These are phyloP conservation scores for Cynopterus brachyotis DNA, from an alignment of 2,113 vertebrate species.

Conservation along the genomic window DNA sequence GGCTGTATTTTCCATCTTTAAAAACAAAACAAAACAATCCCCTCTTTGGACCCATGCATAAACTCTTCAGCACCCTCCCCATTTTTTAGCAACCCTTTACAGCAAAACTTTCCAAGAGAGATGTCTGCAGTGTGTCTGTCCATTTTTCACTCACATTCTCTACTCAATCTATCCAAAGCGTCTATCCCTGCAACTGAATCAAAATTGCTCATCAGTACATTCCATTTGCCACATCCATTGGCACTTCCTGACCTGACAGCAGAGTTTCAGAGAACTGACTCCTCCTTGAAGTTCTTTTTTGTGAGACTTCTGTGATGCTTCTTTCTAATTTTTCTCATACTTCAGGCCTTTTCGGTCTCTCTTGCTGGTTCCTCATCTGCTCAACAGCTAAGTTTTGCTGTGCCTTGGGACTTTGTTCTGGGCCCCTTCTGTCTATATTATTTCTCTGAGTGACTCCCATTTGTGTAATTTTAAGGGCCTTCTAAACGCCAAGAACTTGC, in stretches of 20 bases:
- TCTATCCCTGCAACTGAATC: neutral
- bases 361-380: neutral
- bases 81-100: neutral
- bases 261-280: neutral
- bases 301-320: neutral
- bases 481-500: neutral
- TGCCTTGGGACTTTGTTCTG: neutral
- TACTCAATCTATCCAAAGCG: neutral
- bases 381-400: neutral
- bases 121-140: neutral
- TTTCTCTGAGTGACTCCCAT: neutral
- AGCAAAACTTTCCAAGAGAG: neutral
- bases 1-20: neutral
- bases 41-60: neutral
- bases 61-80: neutral
- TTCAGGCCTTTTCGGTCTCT: neutral
- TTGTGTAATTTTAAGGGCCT: neutral
- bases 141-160: neutral
- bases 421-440: neutral
- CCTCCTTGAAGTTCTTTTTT: neutral
- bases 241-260: neutral
- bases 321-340: neutral
- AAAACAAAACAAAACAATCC: neutral
- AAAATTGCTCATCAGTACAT: neutral
- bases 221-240: neutral